phyloP scores from a whole-genome alignment of 2,113 vertebrate species.

The Meleagris gallopavo region DNA sequence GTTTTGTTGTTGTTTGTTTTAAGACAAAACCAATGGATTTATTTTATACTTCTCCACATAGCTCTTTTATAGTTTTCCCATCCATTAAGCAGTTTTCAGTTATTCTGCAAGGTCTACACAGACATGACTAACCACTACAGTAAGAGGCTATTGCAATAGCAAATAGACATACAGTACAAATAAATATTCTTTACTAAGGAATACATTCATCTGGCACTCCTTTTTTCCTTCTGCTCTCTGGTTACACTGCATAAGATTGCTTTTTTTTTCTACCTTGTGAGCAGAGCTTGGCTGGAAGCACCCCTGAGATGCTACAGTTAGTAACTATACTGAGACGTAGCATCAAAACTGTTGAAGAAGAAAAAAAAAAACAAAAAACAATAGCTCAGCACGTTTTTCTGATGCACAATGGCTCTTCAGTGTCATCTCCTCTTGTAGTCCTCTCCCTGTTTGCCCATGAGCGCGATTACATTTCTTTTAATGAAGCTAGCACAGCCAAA shows the following conservation, averaged over 20 bases:
- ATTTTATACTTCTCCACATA: too few species aligned
- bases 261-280: background rate
- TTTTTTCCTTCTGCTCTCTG: background rate
- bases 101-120: background rate
- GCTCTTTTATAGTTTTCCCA: too few species aligned
- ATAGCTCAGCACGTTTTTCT: background rate
- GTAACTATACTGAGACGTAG: background rate
- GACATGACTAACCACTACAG: background rate
- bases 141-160: background rate
- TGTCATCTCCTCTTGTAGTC: background rate
- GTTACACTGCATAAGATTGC: background rate
- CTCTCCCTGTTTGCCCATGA: background rate
- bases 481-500: background rate
- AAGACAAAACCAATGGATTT: background rate
- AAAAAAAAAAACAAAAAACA: conserved; percentile 4
- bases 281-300: background rate
- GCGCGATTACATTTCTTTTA: conserved; percentile 21
- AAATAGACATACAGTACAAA: background rate
- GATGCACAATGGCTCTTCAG: background rate
- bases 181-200: background rate
- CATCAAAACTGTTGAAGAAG: background rate
- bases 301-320: background rate
- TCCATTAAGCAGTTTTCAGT: background rate
- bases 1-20: background rate
- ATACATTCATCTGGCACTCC: background rate